A percentile compares a stretch with the other conserved stretches of the same genome.
These are phyloP conservation scores for Troilus luridus DNA, from an alignment of 2,888 invertebrate species.

Conservation along the genomic window DNA sequence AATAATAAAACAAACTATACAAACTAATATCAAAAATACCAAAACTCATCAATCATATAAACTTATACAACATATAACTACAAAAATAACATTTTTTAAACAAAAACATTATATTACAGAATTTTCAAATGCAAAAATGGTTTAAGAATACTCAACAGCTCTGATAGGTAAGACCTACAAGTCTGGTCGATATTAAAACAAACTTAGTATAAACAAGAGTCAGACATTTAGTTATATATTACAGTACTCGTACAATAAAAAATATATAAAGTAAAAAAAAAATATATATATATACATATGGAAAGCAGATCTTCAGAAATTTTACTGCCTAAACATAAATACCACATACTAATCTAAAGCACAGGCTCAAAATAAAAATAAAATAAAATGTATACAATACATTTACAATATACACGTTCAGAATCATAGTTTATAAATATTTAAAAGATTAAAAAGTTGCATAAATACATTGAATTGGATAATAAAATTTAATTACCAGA, in stretches of 20 bases:
- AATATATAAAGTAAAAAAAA: neutral
- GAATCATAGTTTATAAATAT: neutral
- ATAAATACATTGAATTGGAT: neutral
- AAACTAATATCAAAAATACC: neutral
- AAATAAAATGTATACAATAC: neutral
- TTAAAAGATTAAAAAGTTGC: neutral
- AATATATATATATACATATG: too few relatives aligned
- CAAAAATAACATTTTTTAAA: neutral
- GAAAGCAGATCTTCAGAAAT: neutral
- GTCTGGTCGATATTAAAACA: constrained; percentile 2
- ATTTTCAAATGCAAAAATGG: neutral
- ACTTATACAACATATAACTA: neutral
- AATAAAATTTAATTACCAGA: neutral
- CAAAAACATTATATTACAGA: neutral
- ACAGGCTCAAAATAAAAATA: neutral
- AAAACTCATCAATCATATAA: neutral
- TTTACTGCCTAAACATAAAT: neutral
- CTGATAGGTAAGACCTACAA: neutral
- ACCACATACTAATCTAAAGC: neutral
- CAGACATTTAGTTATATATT: neutral
- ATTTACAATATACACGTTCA: neutral
- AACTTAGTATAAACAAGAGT: neutral
- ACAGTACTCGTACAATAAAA: neutral
- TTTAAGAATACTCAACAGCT: neutral
- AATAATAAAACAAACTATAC: neutral